A percentile compares a stretch with the other conserved stretches of the same genome.
Conservation (phyloP, 2,113 vertebrate species). For the Elephantulus edwardii region DNA sequence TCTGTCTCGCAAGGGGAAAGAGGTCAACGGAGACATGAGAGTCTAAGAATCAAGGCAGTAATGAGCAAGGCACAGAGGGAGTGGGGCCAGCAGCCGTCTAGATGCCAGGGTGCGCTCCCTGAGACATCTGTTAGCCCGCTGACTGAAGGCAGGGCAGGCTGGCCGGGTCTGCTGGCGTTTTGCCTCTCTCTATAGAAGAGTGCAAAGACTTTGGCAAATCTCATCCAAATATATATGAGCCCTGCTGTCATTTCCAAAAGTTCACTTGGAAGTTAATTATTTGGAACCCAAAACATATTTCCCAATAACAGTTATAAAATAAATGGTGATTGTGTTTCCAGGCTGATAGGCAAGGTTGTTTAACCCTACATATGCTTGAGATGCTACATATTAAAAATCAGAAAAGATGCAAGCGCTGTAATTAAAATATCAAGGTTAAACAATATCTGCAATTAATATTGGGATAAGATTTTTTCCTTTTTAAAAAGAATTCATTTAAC, state of each 20-base stretch:
- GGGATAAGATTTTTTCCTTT: background rate
- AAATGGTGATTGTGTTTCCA: constrained; percentile 58
- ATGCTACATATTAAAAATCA: background rate
- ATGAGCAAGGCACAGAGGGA: background rate
- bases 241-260: constrained; percentile 59
- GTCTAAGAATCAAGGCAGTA: constrained; percentile 3
- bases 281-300: constrained; percentile 73
- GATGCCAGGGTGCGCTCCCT: background rate
- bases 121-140: constrained; percentile 65
- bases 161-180: constrained; percentile 47
- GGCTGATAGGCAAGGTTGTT: constrained; percentile 22
- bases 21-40: background rate
- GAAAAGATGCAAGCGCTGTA: background rate
- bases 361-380: constrained; percentile 53
- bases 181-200: constrained; percentile 51
- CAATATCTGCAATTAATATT: background rate
- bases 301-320: constrained; percentile 61
- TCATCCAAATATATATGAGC: constrained; percentile 60
- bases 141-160: constrained; percentile 34
- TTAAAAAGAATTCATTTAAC: background rate
- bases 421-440: background rate
- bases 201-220: constrained; percentile 56
- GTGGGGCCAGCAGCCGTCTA: background rate
- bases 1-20: background rate
- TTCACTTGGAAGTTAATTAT: constrained; percentile 76